phyloP scores from a whole-genome alignment of 2,113 vertebrate genomes.

The Chlorodrepanis virens region DNA sequence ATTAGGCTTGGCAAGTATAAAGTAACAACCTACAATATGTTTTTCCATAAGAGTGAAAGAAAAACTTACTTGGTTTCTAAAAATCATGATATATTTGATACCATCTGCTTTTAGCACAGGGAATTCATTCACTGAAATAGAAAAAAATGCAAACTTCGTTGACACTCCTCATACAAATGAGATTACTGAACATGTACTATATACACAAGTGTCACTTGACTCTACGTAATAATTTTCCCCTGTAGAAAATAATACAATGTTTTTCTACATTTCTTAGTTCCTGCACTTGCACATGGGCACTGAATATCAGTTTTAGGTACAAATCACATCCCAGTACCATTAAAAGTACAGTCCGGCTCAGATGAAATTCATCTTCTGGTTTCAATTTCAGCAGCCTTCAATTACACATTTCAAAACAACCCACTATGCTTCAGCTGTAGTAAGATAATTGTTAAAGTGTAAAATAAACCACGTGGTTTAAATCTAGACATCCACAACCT shows the following conservation, averaged over 20 bases:
- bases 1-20: background rate
- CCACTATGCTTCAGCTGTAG: background rate
- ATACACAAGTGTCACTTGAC: background rate
- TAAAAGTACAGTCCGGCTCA: background rate
- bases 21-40: background rate
- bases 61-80: constrained; percentile 92
- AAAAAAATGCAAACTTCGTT: background rate
- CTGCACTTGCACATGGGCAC: background rate
- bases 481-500: background rate
- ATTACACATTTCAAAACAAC: background rate
- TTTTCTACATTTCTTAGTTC: background rate
- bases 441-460: background rate
- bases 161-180: background rate
- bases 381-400: background rate
- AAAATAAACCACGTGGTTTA: background rate
- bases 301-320: background rate
- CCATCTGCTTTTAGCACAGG: constrained; percentile 97
- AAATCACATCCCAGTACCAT: background rate
- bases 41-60: background rate
- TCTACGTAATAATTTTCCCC: background rate
- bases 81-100: constrained; percentile 99
- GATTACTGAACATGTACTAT: background rate
- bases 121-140: constrained; percentile 92
- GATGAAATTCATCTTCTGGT: background rate
- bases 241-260: background rate